Base-by-base conservation (phyloP, 2,113 vertebrate genomes). In the Urocolius indicus region DNA sequence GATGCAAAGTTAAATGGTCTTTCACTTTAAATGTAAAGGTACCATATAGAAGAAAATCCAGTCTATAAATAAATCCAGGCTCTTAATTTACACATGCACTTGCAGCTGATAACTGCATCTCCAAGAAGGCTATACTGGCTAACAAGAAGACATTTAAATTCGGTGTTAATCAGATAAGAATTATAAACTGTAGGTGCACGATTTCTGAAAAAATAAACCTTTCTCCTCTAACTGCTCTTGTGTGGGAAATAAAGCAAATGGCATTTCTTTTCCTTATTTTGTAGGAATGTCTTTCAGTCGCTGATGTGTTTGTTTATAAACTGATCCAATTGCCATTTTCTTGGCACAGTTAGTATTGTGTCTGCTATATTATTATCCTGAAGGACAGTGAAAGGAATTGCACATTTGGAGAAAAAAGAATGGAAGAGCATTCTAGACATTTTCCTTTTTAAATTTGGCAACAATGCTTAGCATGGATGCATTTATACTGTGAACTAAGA, bases 191-290 rank as follows among this genome's bases (percentile, higher is more conserved):
- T 6, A 90, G 20, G 26, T 85, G 41, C 22, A 13, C 16, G 14
- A 23, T 77, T 96, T 87, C 63, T 89, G 38, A n/a, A 87, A 94
- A 87, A 62, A 59, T 14, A 66, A 80, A 19, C 24, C 21, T 94
- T 82, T 79, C 2, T 16, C 4, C 6, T 95, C 32, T 65, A 57
- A 32, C 36, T 85, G 32, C 7, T 69, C 14, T 63, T 88, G 36
- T n/a, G 38, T 83, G 45, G 13, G 16, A 85, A 91, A 84, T 41
- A 84, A 89, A 87, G 18, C 5, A 89, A 93, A 73, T 26, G 16
- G 6, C 21, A 41, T 63, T 83, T 72, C 7, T 93, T 73, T 26
- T n/a, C 5, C 10, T 55, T 59, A 27, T 71, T 88, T 87, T 66
- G 57, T 45, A 62, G 41, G 14, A 54, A 76, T 84, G 84, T 71